Percentiles rank a stretch among this genome's conserved stretches.
Evolutionary conservation across 1,140 invertebrate species (phyloP).

Genomic region (Luehdorfia chinensis): DNA sequence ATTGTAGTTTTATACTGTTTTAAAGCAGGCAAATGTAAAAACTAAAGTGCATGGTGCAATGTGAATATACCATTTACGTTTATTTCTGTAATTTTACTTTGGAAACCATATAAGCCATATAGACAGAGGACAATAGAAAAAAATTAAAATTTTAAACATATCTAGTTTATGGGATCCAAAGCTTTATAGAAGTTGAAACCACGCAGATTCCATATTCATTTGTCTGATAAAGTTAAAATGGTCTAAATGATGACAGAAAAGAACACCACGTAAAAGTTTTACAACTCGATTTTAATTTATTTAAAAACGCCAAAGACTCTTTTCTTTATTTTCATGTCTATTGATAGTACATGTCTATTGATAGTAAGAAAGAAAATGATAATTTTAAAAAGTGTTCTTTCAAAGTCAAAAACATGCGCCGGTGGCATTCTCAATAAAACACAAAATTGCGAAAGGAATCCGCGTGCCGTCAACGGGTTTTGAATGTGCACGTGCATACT

Average conservation of each 20-base stretch:
- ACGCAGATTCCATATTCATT: slow-evolving; percentile 2
- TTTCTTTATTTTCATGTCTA: too few relatives aligned
- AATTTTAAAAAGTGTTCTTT: too few relatives aligned
- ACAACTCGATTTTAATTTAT: too few relatives aligned
- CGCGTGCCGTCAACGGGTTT: slow-evolving; percentile 12
- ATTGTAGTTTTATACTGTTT: slow-evolving; percentile 2
- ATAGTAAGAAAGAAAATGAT: too few relatives aligned
- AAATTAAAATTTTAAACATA: too few relatives aligned
- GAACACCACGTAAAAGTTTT: too few relatives aligned
- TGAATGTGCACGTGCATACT: slow-evolving; percentile 64
- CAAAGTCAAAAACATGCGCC: neutral
- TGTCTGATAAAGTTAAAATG: too few relatives aligned
- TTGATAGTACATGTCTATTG: too few relatives aligned
- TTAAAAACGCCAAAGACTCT: too few relatives aligned
- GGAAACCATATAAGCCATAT: slow-evolving; percentile 26
- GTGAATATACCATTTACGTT: slow-evolving; percentile 21
- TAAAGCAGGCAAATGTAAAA: slow-evolving; percentile 18
- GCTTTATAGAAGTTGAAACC: slow-evolving; percentile 12
- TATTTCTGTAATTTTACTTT: slow-evolving; percentile 12
- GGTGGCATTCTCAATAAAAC: neutral
- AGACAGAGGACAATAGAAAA: neutral
- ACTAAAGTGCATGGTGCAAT: slow-evolving; percentile 31
- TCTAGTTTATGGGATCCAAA: slow-evolving; percentile 24
- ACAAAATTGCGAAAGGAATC: neutral
- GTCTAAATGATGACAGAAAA: too few relatives aligned